Evolutionary conservation across 2,888 invertebrate genomes (phyloP).

Genomic region (Gastrophysa polygoni): DNA sequence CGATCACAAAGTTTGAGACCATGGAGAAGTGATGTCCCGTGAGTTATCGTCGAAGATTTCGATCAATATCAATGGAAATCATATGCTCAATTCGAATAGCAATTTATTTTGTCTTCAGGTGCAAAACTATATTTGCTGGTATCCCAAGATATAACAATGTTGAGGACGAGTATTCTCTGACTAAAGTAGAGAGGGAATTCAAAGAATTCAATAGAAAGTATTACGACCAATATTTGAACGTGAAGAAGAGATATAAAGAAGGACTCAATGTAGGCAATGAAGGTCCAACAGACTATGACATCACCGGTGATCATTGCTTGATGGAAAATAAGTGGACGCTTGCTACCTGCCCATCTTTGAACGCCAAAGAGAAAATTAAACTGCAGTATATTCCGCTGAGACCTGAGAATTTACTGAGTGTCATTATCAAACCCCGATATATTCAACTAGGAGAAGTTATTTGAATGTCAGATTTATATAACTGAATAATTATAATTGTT

Average conservation of each 20-base stretch:
- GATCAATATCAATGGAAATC: no score
- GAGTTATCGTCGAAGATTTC: conserved; percentile 13
- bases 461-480: background rate
- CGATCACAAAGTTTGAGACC: conserved; percentile 47
- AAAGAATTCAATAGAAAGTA: conserved; percentile 34
- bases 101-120: conserved; percentile 36
- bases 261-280: background rate
- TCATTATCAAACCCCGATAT: conserved; percentile 54
- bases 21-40: conserved; percentile 43
- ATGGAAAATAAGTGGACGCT: conserved; percentile 18
- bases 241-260: background rate
- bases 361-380: background rate
- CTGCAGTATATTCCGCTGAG: conserved; percentile 50
- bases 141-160: conserved; percentile 41
- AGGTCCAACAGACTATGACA: conserved; percentile 20
- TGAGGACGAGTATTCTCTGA: conserved; percentile 40
- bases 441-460: conserved; percentile 45
- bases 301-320: conserved; percentile 25
- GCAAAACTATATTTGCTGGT: conserved; percentile 51
- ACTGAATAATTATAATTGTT: no score
- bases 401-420: conserved; percentile 55
- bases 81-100: background rate
- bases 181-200: conserved; percentile 32
- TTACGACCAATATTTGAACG: conserved; percentile 36
- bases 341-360: background rate